phyloP scores from a whole-genome alignment of 2,797 vertebrate species.

The Pantherophis alleghaniensis region DNA sequence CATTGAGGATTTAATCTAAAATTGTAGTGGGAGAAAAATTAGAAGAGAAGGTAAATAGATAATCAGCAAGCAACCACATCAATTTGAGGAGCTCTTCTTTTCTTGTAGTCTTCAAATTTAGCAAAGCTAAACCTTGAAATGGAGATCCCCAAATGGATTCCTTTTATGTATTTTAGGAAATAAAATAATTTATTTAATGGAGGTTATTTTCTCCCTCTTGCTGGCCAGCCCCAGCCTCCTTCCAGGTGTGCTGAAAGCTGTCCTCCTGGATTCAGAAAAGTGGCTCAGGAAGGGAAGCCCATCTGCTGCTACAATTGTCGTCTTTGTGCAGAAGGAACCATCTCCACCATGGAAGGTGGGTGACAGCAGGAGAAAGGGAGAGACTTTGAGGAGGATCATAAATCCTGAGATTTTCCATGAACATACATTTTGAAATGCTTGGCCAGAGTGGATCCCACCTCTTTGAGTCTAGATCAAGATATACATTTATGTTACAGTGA shows the following conservation, averaged over 20 bases:
- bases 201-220: not conserved
- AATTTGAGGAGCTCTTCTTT: not conserved
- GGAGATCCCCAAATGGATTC: too few species aligned
- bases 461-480: too few species aligned
- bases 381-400: not conserved
- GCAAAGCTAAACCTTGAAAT: not conserved
- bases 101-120: not conserved
- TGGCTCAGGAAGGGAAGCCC: not conserved
- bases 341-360: not conserved
- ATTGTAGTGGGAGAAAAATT: not conserved
- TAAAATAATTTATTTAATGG: not conserved
- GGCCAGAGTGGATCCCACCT: too few species aligned
- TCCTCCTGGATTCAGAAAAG: not conserved
- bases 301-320: not conserved
- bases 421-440: too few species aligned
- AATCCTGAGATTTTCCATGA: too few species aligned
- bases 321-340: not conserved
- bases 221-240: not conserved
- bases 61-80: not conserved
- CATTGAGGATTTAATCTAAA: not conserved
- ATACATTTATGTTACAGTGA: too few species aligned
- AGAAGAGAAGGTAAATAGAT: not conserved
- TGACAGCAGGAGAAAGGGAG: not conserved
- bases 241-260: not conserved
- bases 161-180: not conserved